Evolutionary conservation across 2,888 invertebrate genomes (phyloP).

Genomic region (Lypha dubia): DNA sequence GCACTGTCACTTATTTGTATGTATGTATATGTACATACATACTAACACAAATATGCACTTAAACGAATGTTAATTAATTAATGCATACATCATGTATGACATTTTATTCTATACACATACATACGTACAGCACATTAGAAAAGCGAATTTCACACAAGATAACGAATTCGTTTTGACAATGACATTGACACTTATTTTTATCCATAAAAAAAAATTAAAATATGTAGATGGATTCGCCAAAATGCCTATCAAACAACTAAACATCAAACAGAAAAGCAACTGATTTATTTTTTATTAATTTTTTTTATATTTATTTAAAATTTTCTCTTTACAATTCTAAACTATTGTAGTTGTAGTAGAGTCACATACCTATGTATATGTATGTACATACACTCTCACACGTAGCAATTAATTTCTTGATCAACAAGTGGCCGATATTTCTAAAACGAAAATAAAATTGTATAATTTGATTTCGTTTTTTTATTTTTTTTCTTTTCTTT

Average conservation of each 20-base stretch:
- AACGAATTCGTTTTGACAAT: not conserved
- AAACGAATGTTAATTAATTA: not conserved
- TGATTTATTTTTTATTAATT: conserved; percentile 28
- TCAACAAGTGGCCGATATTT: conserved; percentile 55
- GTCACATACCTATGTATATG: no score
- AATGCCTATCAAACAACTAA: conserved; percentile 17
- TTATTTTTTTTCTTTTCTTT: conserved; percentile 66
- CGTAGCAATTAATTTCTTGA: conserved; percentile 2
- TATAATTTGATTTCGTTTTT: conserved; percentile 64
- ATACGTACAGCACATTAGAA: not conserved
- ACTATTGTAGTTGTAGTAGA: not conserved
- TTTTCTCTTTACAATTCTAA: conserved; percentile 28
- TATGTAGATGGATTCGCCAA: not conserved
- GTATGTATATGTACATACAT: not conserved
- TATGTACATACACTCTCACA: not conserved
- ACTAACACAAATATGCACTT: not conserved
- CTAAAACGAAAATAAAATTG: conserved; percentile 58
- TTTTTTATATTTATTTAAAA: conserved; percentile 20
- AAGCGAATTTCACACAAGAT: no score
- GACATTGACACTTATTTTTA: not conserved
- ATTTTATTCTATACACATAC: not conserved
- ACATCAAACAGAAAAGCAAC: conserved; percentile 10
- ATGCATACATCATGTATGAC: not conserved
- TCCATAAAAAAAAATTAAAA: conserved; percentile 14
- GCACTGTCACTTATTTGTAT: conserved; percentile 24